Conservation (phyloP, 2,113 vertebrate species). For the Centropristis striata region DNA sequence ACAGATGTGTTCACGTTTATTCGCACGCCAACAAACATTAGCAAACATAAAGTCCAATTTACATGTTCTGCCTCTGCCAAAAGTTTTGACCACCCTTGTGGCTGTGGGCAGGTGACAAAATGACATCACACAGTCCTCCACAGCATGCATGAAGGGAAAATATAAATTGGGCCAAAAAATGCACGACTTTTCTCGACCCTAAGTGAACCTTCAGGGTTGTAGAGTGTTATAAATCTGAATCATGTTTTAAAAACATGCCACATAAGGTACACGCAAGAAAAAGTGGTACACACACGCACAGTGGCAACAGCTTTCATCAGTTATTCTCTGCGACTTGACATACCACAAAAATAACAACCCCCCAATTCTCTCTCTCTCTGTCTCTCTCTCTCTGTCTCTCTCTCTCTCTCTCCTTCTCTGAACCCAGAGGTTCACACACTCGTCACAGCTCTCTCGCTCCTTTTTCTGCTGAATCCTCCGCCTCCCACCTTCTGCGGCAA, state of each 20-base stretch:
- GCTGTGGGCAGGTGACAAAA: background rate
- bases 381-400: slow-evolving; percentile 7
- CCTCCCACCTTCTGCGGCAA: slow-evolving; percentile 53
- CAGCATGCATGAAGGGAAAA: background rate
- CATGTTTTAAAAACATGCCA: background rate
- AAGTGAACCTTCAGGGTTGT: background rate
- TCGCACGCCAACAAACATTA: background rate
- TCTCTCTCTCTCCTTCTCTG: background rate
- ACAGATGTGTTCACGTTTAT: background rate
- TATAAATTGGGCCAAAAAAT: background rate
- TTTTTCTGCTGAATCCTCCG: slow-evolving; percentile 12
- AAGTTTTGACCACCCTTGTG: background rate
- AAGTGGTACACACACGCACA: background rate
- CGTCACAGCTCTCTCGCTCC: slow-evolving; percentile 21
- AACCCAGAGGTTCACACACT: slow-evolving; percentile 34
- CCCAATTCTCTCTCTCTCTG: background rate
- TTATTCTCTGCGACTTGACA: slow-evolving; percentile 20
- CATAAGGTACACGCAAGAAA: background rate
- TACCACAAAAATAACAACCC: slow-evolving; percentile 26
- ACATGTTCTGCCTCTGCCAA: background rate
- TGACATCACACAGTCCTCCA: background rate
- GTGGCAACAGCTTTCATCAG: slow-evolving; percentile 12
- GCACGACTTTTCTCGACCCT: too few species aligned
- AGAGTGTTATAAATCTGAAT: background rate
- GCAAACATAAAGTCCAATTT: background rate